A percentile compares a stretch with the other conserved stretches of the same genome.
These are phyloP conservation scores for Gymnothorax javanicus DNA, from an alignment of 2,797 vertebrate species.

Conservation along the genomic window DNA sequence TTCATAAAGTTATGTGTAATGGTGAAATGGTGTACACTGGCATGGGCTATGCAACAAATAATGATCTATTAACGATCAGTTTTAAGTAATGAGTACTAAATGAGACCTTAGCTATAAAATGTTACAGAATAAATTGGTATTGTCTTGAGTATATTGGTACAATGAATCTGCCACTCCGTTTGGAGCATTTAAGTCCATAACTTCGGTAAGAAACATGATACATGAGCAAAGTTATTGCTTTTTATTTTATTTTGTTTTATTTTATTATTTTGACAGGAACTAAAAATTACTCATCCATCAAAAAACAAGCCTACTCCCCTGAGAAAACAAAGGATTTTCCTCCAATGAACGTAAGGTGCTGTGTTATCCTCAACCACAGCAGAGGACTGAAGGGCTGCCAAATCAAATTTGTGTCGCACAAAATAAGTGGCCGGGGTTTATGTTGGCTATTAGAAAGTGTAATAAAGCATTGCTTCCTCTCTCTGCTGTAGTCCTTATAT, in stretches of 20 bases:
- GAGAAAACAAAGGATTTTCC: background rate
- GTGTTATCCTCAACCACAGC: constrained; percentile 2
- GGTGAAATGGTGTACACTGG: background rate
- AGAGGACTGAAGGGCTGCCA: background rate
- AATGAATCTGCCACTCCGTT: background rate
- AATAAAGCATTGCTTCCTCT: background rate
- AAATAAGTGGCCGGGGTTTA: constrained; percentile 7
- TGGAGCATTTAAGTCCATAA: background rate
- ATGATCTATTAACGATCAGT: background rate
- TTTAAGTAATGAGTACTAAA: background rate
- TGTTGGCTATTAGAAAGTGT: background rate
- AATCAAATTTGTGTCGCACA: background rate
- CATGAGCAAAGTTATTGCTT: background rate
- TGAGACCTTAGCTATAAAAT: background rate
- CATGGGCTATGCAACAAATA: background rate
- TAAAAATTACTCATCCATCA: background rate
- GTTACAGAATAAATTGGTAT: background rate
- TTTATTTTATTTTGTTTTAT: background rate
- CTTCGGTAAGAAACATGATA: background rate
- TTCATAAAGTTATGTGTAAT: background rate
- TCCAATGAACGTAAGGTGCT: background rate
- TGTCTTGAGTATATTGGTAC: background rate
- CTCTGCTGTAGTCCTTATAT: background rate
- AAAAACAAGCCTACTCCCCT: background rate
- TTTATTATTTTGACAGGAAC: background rate